These are phyloP conservation scores for Rhopalosiphum maidis DNA, from an alignment of 1,140 invertebrate species.

Conservation along the genomic window DNA sequence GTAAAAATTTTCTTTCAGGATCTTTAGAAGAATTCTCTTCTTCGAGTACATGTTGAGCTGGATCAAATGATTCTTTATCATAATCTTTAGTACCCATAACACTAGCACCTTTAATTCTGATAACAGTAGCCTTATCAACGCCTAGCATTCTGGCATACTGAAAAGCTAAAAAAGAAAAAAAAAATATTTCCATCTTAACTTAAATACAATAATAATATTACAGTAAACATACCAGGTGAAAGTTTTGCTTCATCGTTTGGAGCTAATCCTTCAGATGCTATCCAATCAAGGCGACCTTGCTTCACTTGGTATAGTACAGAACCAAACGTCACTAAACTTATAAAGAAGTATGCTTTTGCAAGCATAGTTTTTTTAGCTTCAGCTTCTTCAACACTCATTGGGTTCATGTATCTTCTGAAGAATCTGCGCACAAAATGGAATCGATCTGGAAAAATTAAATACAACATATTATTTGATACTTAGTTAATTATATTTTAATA, in stretches of 20 bases:
- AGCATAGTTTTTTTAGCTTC: conserved; percentile 17
- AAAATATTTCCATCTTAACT: neutral
- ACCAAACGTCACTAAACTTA: neutral
- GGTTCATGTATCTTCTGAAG: conserved; percentile 46
- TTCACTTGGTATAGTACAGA: conserved; percentile 23
- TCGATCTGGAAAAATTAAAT: neutral
- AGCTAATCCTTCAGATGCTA: conserved; percentile 43
- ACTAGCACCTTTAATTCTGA: conserved; percentile 20
- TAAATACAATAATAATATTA: neutral
- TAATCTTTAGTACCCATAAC: conserved; percentile 26
- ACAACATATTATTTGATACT: neutral
- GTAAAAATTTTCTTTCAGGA: conserved; percentile 39
- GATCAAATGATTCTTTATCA: conserved; percentile 40
- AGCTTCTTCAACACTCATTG: conserved; percentile 40
- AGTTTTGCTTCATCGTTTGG: conserved; percentile 45
- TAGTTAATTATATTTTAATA: neutral
- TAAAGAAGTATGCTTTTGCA: neutral
- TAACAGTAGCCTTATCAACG: conserved; percentile 23
- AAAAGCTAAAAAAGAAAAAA: conserved; percentile 16
- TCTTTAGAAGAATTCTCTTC: neutral
- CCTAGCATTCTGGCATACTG: conserved; percentile 48
- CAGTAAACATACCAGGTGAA: conserved; percentile 9
- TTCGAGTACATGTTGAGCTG: conserved; percentile 18
- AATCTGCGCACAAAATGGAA: conserved; percentile 14
- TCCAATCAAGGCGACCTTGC: conserved; percentile 29